These are phyloP conservation scores for Pilophorus perplexus DNA, from an alignment of 2,888 invertebrate species.

Conservation along the genomic window DNA sequence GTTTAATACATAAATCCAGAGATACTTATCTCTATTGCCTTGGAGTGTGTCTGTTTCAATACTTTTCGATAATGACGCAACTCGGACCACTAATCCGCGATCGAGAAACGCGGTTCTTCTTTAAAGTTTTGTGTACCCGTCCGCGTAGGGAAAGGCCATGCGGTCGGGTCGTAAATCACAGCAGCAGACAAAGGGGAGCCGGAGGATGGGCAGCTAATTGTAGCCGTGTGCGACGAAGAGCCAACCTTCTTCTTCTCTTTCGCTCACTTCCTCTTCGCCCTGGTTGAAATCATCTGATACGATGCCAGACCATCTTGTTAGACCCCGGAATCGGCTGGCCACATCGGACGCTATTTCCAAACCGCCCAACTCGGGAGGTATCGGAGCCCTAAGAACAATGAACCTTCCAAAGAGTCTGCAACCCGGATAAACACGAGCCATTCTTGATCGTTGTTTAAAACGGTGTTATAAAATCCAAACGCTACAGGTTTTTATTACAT, in stretches of 20 bases:
- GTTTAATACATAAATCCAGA: no score
- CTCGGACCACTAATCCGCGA: slow-evolving; percentile 2
- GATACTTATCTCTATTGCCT: no score
- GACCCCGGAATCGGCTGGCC: not conserved
- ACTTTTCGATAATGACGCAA: no score
- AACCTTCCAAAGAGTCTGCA: no score
- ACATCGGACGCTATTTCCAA: slow-evolving; percentile 9
- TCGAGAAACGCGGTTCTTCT: not conserved
- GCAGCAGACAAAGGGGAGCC: slow-evolving; percentile 26
- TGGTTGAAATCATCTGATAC: slow-evolving; percentile 16
- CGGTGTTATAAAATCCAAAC: no score
- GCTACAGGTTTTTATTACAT: no score
- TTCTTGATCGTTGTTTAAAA: no score
- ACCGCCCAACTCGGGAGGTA: no score
- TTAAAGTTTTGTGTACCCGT: not conserved
- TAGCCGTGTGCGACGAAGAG: slow-evolving; percentile 2
- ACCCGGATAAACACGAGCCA: no score
- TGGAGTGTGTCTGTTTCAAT: no score
- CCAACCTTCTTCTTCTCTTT: slow-evolving; percentile 3
- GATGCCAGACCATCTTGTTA: slow-evolving; percentile 11
- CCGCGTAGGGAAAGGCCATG: slow-evolving; percentile 21
- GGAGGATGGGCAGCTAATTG: slow-evolving; percentile 28
- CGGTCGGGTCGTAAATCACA: slow-evolving; percentile 24
- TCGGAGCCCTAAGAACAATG: no score
- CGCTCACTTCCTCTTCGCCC: slow-evolving; percentile 6